A percentile compares a stretch with the other conserved stretches of the same genome.
Evolutionary conservation across 2,113 vertebrate species (phyloP).

Genomic region (Eulemur rufifrons): DNA sequence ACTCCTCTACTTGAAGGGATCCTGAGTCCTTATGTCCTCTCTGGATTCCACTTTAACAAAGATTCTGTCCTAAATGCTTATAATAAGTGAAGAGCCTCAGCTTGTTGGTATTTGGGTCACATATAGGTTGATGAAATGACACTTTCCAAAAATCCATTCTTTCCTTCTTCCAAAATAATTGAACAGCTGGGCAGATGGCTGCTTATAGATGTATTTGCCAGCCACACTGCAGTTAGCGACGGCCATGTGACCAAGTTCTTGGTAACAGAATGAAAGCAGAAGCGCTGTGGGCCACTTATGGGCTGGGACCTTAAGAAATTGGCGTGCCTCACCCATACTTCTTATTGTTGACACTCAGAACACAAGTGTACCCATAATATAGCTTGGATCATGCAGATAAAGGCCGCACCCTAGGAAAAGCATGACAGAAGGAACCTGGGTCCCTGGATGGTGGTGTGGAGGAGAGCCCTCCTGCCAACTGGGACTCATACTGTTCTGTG

Average conservation of each 20-base stretch:
- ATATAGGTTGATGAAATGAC: not conserved
- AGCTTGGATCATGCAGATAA: not conserved
- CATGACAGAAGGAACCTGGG: not conserved
- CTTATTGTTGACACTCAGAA: not conserved
- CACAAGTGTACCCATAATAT: not conserved
- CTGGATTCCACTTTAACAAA: slow-evolving; percentile 3
- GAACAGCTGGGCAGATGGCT: not conserved
- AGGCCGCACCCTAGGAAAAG: not conserved
- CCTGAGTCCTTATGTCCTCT: not conserved
- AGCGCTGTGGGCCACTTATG: not conserved
- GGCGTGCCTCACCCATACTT: not conserved
- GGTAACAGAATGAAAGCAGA: not conserved
- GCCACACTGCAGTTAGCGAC: too few species aligned
- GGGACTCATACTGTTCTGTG: not conserved
- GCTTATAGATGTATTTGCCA: not conserved
- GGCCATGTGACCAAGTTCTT: not conserved
- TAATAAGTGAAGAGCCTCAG: not conserved
- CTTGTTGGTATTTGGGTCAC: not conserved
- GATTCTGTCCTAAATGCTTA: not conserved
- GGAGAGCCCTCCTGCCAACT: not conserved
- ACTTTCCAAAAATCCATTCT: not conserved
- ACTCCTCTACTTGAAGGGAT: not conserved
- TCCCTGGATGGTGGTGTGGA: not conserved
- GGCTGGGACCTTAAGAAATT: not conserved
- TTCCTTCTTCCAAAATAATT: slow-evolving; percentile 13